phyloP scores from a whole-genome alignment of 2,113 vertebrate genomes.

The Hucho hucho region DNA sequence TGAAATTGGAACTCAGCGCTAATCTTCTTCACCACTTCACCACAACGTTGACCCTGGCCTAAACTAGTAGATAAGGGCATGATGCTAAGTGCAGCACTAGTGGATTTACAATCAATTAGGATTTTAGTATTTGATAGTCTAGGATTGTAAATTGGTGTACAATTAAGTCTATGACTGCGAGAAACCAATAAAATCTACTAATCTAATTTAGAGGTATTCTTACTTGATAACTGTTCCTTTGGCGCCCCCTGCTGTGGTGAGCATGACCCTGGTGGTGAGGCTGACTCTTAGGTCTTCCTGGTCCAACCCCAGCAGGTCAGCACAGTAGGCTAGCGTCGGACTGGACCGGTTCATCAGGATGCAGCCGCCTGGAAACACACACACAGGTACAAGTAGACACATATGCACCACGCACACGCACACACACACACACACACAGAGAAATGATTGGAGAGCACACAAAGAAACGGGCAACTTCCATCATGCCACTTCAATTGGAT shows the following conservation, averaged over 20 bases:
- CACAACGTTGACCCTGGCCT: too few relatives aligned
- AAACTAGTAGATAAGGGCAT: too few relatives aligned
- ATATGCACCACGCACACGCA: neutral
- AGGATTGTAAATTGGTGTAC: too few relatives aligned
- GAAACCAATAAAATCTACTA: too few relatives aligned
- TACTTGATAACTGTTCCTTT: slow-evolving; percentile 99
- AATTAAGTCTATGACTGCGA: too few relatives aligned
- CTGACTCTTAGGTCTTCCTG: slow-evolving; percentile 89
- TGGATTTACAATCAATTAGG: too few relatives aligned
- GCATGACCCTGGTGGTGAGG: slow-evolving; percentile 94
- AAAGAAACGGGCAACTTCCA: too few relatives aligned
- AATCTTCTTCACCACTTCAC: too few relatives aligned
- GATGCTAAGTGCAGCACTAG: too few relatives aligned
- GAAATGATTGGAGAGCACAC: neutral
- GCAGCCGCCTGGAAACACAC: slow-evolving; percentile 83
- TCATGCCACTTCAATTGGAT: too few relatives aligned
- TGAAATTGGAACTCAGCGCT: too few relatives aligned
- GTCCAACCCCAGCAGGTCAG: slow-evolving; percentile 89
- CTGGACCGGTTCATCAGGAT: slow-evolving; percentile 83
- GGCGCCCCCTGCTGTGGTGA: slow-evolving; percentile 96
- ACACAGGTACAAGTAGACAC: slow-evolving; percentile 15
- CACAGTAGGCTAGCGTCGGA: slow-evolving; percentile 83
- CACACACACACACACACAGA: neutral
- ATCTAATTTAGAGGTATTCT: slow-evolving; percentile 48
- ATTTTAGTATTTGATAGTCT: too few relatives aligned